phyloP scores from a whole-genome alignment of 2,797 vertebrate species.

The Adelosebastes latens region DNA sequence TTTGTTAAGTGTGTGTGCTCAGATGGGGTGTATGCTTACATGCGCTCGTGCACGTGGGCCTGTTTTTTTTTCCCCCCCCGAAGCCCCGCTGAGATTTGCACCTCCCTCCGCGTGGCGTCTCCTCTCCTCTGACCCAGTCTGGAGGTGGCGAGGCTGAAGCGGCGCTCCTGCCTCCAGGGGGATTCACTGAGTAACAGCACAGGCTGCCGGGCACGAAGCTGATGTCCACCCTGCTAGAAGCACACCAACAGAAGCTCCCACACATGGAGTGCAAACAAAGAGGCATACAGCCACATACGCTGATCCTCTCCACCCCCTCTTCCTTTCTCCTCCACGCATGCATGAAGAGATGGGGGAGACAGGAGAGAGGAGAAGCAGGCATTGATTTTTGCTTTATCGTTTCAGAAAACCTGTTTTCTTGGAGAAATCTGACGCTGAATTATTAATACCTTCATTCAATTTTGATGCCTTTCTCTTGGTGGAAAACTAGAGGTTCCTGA shows the following conservation, averaged over 20 bases:
- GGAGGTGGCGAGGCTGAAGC: conserved; percentile 65
- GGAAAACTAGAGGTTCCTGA: conserved; percentile 79
- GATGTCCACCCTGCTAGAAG: conserved; percentile 60
- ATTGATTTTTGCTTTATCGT: conserved; percentile 83
- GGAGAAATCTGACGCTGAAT: conserved; percentile 82
- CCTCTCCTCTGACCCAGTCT: conserved; percentile 63
- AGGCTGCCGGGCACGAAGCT: conserved; percentile 59
- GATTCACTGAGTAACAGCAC: conserved; percentile 59
- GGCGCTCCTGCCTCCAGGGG: conserved; percentile 54
- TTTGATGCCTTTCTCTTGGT: conserved; percentile 81
- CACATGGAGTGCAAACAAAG: conserved; percentile 66
- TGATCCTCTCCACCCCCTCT: conserved; percentile 43
- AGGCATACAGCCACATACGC: conserved; percentile 49
- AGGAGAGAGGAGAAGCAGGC: conserved; percentile 47
- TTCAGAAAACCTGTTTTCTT: conserved; percentile 81
- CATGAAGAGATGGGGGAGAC: conserved; percentile 43
- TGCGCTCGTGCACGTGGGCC: conserved; percentile 10
- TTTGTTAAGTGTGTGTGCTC: conserved; percentile 37
- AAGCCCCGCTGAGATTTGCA: conserved; percentile 54
- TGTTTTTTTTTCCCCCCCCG: not conserved
- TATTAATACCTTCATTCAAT: conserved; percentile 87
- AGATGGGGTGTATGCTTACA: conserved; percentile 37
- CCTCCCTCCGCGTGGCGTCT: conserved; percentile 59
- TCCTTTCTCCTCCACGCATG: conserved; percentile 37
- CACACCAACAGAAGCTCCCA: conserved; percentile 53